Evolutionary conservation across 2,888 invertebrate genomes (phyloP), one percentile per base, ranked within the genome.

Genomic region (Ochropleura plecta): DNA sequence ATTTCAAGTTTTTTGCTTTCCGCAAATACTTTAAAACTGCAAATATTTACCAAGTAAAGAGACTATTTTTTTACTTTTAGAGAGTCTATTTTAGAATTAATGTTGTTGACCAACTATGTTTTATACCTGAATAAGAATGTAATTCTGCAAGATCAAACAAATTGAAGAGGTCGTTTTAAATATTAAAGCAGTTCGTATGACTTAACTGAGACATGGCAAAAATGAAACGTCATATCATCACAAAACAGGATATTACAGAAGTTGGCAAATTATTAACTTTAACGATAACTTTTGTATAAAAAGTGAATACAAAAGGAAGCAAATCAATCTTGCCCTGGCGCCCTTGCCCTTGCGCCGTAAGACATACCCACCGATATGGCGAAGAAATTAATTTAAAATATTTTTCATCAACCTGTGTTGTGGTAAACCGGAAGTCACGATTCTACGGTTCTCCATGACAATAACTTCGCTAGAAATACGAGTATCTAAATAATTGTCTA

Each of bases 401-500:
- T 51, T 3, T 18, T 44, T 12, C 40, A n/a, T 63, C 6, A 18
- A 6, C 6, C 3, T 46, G 44, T 30, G 40, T 5, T 59, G 18
- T 14, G n/a, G 7, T n/a, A 14, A 12, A 46, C 42, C 4, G n/a
- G 8, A 7, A 44, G n/a, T 62, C 8, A 20, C 7, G 14, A 62
- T 16, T 59, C 30, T 30, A 59, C 60, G 3, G 53, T 30, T 30
- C 57, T 40, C 49, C 48, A 63, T 12, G 8, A 42, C 16, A 40
- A 7, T 42, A 53, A 59, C 4, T 18, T 44, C 3, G 5, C n/a
- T 42, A 20, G 6, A 30, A 55, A 42, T 44, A 14, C 20, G 3
- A 20, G 46, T 63, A 66, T 65, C 44, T 49, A 16, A 78, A 74
- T 82, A 70, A 79, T 70, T 49, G 48, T n/a, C 53, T 73, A 55